A percentile compares a stretch with the other conserved stretches of the same genome.
Conservation (phyloP, 2,113 vertebrate genomes). For the Alces alces region DNA sequence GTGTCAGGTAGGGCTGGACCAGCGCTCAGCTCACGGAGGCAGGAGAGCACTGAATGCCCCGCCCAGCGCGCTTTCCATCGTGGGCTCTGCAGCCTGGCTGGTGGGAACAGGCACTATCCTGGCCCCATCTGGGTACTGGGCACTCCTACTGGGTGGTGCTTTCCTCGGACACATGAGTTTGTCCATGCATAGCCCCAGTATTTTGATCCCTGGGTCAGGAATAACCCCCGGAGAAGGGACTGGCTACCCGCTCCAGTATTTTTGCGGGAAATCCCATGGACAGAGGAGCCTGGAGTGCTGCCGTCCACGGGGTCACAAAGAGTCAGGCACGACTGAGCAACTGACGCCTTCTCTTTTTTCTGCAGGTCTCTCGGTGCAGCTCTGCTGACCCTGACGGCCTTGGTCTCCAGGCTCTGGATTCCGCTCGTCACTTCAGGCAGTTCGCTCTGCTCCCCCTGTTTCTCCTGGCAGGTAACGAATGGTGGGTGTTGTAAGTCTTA, state of each 20-base stretch:
- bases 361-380: neutral
- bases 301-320: neutral
- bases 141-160: neutral
- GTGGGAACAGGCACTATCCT: rapidly evolving
- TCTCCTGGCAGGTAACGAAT: neutral
- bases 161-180: neutral
- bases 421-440: rapidly evolving
- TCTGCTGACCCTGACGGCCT: neutral
- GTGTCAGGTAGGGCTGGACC: neutral
- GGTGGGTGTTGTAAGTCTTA: rapidly evolving
- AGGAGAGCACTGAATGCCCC: rapidly evolving
- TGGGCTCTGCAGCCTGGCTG: rapidly evolving
- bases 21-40: neutral
- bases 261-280: neutral
- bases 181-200: neutral
- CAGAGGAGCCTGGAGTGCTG: neutral
- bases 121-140: rapidly evolving
- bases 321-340: neutral
- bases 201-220: neutral
- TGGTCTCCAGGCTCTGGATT: neutral
- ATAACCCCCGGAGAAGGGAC: neutral
- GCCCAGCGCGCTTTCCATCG: rapidly evolving
- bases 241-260: neutral
- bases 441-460: rapidly evolving
- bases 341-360: neutral